phyloP scores from a whole-genome alignment of 2,888 invertebrate genomes.

The Stenchaetothrips biformis region DNA sequence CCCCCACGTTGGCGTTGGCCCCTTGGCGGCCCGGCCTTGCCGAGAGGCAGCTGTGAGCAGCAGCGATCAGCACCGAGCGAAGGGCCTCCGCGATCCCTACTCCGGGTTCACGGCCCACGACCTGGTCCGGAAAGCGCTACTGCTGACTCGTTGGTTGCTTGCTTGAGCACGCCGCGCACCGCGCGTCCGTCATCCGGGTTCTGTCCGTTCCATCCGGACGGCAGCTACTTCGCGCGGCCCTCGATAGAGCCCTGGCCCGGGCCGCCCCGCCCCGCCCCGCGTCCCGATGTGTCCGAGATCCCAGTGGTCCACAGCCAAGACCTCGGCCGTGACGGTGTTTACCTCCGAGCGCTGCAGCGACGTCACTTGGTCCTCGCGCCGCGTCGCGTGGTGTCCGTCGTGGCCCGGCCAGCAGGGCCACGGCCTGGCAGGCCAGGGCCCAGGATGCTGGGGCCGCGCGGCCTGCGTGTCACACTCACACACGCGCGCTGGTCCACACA shows the following conservation, averaged over 20 bases:
- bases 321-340: neutral
- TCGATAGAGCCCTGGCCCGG: neutral
- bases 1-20: too few relatives aligned
- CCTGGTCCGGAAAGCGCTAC: too few relatives aligned
- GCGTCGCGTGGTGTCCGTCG: neutral
- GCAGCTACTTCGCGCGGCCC: neutral
- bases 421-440: too few relatives aligned
- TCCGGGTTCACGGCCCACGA: too few relatives aligned
- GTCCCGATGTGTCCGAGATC: neutral
- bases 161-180: neutral
- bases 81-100: too few relatives aligned
- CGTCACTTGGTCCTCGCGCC: neutral
- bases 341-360: neutral
- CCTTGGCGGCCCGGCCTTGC: too few relatives aligned
- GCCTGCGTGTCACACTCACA: too few relatives aligned
- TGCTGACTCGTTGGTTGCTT: neutral
- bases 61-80: too few relatives aligned
- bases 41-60: too few relatives aligned
- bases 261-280: neutral
- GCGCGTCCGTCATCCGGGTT: neutral
- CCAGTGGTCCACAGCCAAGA: neutral
- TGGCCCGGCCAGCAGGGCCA: too few relatives aligned
- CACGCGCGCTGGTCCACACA: too few relatives aligned
- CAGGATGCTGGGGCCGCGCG: too few relatives aligned
- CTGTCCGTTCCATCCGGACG: constrained; percentile 20